These are phyloP conservation scores for Bombus fervidus DNA, from an alignment of 1,140 invertebrate species.

Conservation along the genomic window DNA sequence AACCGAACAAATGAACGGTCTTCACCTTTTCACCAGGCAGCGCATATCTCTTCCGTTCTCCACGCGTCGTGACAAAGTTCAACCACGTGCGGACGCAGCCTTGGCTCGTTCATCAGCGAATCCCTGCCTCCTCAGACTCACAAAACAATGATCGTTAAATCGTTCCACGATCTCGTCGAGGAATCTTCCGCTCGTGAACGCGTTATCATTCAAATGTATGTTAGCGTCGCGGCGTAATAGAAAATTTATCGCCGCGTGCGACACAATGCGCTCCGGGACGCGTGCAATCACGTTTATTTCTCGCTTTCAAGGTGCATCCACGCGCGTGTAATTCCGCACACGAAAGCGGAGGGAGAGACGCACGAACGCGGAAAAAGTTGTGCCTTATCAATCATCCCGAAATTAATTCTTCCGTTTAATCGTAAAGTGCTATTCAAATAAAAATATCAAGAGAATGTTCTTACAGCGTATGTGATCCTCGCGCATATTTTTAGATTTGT, in stretches of 20 bases:
- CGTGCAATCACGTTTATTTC: conserved; percentile 48
- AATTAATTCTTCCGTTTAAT: too few relatives aligned
- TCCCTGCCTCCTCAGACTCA: not conserved
- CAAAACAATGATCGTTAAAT: conserved; percentile 45
- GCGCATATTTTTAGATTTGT: too few relatives aligned
- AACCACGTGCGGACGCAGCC: not conserved
- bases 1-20: not conserved
- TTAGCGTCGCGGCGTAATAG: conserved; percentile 45
- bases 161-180: conserved; percentile 29
- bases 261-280: conserved; percentile 20
- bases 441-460: too few relatives aligned
- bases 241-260: conserved; percentile 33
- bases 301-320: conserved; percentile 27
- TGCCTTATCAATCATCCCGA: too few relatives aligned
- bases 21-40: not conserved
- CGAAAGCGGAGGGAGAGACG: not conserved
- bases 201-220: conserved; percentile 46
- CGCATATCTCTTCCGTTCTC: not conserved
- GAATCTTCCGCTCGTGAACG: conserved; percentile 30
- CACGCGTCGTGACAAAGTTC: not conserved
- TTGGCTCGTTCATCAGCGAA: not conserved
- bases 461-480: too few relatives aligned
- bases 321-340: conserved; percentile 18
- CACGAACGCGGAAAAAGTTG: rapidly evolving
- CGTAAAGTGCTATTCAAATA: too few relatives aligned